Evolutionary conservation across 2,888 invertebrate species (phyloP), one percentile per base, ranked within the genome.

Genomic region (Yponomeuta malinellus): DNA sequence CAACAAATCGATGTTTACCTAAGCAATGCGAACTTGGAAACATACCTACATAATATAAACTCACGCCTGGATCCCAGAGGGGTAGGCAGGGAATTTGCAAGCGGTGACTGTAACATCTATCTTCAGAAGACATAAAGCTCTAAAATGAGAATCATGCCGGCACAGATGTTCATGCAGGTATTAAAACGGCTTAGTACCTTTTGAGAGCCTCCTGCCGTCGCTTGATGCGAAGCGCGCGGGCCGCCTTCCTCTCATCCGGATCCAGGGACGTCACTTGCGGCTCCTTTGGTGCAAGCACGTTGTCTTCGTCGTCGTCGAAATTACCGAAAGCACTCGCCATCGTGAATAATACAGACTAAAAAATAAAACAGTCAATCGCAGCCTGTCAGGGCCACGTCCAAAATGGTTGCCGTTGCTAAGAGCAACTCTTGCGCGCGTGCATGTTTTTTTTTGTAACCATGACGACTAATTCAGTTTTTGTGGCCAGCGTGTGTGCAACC

Each of bases 171-270:
- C 12, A 52, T 12, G 10, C 52, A 52, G 10, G 4, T 52, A 15
- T 59, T 15, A 59, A 2, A 59, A 63, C 63, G 29, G 71, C 74
- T 75, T 85, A 5, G 5, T 33, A 93, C 93, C 91, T 94, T 82
- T 93, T 93, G 37, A 93, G 78, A n/a, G 93, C 94, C 72, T 94
- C 94, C 73, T 93, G 86, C 73, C 95, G 89, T 72, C 93, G 93
- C 81, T 95, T 93, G 78, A 96, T 96, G 68, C 96, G 92, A 70
- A 95, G 82, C 73, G 93, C 88, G 72, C 96, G 92, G 0, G 95
- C 96, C 65, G 94, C 90, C 84, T 96, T 96, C 76, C 96, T 87
- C 83, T 96, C 96, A 69, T 93, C 92, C 10, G 95, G 93, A 82
- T 96, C 94, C 5, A 82, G 78, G 0, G 96, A 95, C 0, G 92